Base-by-base conservation (phyloP, 2,113 vertebrate species). In the Chaetorhynchus papuensis region DNA sequence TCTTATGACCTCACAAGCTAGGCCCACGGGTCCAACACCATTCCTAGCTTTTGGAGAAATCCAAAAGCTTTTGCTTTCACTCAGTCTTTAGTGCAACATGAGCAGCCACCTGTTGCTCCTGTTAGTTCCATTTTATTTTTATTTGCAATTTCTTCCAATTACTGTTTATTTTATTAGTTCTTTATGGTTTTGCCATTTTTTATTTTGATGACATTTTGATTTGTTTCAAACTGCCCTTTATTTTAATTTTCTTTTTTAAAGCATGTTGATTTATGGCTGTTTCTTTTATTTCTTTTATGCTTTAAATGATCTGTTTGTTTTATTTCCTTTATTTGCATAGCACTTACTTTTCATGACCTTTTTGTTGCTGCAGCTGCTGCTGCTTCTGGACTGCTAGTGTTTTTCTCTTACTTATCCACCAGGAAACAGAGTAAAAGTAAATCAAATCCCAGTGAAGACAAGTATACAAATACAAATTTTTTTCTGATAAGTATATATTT, bases 301-400 rank as follows among this genome's bases (percentile, higher is more conserved):
- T 80, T 95, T 87, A 92, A 96, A 96, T 94, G 54, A 88, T 96
- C 56, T 83, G 72, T 83, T 94, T 95, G 83, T 57, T 94, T 95
- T 94, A 96, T 92, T 93, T 90, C 82, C 49, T 85, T 79, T 96
- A 93, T 95, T 97, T 97, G 82, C 94, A 80, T 93, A 85, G 82
- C 78, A 95, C 90, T 94, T 95, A 90, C 44, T 81, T 96, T 97
- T 96, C 89, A 94, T 92, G 77, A 94, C 84, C 89, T 95, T 95
- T 96, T 89, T 97, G 87, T 94, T 96, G 75, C 94, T 93, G 89
- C 93, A 96, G 94, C 89, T 94, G 93, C 91, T 94, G 82, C 71
- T 83, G 54, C n/a, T 85, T 90, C 90, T 95, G 81, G 47, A 33
- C 84, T 94, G 66, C 44, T 89, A 50, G 53, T 54, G 52, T 72